Percentiles rank a stretch among this genome's conserved stretches.
phyloP scores from a whole-genome alignment of 2,797 vertebrate species.

The Argya squamiceps region DNA sequence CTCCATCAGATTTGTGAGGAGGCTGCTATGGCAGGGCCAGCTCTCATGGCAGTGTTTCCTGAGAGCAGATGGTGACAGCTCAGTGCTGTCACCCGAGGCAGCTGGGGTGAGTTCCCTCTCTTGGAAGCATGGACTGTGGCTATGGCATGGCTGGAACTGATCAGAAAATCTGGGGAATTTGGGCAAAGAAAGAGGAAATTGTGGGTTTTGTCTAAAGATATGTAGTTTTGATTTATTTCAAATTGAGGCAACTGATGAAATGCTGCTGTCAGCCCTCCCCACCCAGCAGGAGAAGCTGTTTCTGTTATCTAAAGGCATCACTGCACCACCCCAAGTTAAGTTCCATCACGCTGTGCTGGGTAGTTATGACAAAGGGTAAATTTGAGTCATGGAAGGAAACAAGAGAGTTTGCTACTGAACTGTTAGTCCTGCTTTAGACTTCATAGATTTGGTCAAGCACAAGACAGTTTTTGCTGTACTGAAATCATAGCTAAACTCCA shows the following conservation, averaged over 20 bases:
- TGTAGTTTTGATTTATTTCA: neutral
- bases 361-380: neutral
- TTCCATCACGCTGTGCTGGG: neutral
- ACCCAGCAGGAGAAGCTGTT: neutral
- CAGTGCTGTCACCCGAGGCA: neutral
- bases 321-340: neutral
- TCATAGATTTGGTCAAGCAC: neutral
- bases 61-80: slow-evolving; percentile 52
- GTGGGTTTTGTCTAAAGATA: neutral
- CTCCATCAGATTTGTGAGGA: slow-evolving; percentile 19
- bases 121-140: neutral
- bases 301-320: neutral
- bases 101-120: neutral
- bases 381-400: neutral
- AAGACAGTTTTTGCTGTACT: neutral
- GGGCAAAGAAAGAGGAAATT: neutral
- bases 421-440: neutral
- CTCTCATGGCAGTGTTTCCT: slow-evolving; percentile 52
- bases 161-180: neutral
- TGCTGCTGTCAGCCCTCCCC: neutral
- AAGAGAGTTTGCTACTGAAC: neutral
- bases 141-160: neutral
- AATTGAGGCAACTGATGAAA: neutral
- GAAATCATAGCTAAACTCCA: neutral
- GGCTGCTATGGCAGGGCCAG: slow-evolving; percentile 16